phyloP scores from a whole-genome alignment of 2,888 invertebrate species.

The Rhodophaea formosa region DNA sequence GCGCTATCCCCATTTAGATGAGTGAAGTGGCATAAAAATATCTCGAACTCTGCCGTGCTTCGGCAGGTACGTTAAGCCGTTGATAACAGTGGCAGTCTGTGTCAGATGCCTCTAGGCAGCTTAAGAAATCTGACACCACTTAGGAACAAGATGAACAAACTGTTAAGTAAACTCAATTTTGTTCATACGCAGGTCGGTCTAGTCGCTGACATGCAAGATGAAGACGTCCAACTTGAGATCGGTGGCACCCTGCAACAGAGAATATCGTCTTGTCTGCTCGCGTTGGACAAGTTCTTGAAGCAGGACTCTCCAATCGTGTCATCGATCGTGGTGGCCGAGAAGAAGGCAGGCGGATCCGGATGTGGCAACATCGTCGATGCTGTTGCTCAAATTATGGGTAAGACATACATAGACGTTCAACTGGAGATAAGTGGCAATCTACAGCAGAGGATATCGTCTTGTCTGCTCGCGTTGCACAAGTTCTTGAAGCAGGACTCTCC shows the following conservation, averaged over 20 bases:
- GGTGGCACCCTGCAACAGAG: conserved; percentile 93
- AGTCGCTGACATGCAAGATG: conserved; percentile 88
- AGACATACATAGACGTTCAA: conserved; percentile 72
- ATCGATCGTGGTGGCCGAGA: conserved; percentile 94
- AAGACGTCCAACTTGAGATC: conserved; percentile 85
- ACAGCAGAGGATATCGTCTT: conserved; percentile 92
- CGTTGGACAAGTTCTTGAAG: conserved; percentile 87
- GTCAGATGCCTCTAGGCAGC: too few species aligned
- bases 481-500: conserved; percentile 87
- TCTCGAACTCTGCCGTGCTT: too few species aligned
- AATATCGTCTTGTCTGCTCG: conserved; percentile 89
- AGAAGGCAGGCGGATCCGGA: conserved; percentile 82
- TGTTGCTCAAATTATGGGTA: conserved; percentile 85
- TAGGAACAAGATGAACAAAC: too few species aligned
- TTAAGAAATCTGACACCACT: too few species aligned
- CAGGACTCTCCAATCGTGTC: conserved; percentile 86
- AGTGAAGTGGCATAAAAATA: too few species aligned
- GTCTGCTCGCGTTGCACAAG: conserved; percentile 86
- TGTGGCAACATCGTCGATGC: conserved; percentile 86
- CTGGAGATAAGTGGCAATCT: conserved; percentile 89
- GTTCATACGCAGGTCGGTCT: conserved; percentile 82
- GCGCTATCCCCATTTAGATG: too few species aligned
- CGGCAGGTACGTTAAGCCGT: too few species aligned
- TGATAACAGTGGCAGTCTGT: too few species aligned
- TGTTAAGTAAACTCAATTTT: too few species aligned